Base-by-base conservation (phyloP, 2,113 vertebrate genomes). In the Solea solea region DNA sequence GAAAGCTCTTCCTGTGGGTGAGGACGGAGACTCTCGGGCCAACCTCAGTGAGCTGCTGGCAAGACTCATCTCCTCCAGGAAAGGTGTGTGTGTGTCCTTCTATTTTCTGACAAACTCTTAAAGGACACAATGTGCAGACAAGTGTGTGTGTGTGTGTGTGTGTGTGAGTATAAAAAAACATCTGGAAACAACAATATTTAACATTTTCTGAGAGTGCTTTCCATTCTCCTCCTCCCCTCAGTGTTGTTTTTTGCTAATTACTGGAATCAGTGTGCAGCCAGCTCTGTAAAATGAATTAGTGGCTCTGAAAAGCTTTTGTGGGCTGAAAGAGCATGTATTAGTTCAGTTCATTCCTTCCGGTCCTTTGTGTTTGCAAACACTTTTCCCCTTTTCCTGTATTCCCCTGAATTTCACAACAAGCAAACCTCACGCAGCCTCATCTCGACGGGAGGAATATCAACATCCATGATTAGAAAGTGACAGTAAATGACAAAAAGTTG, bases 11-110 rank as follows among this genome's bases (percentile, higher is more conserved):
- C 90, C 89, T 0, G 80, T 80, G 56, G 94, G 95, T 1, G 91
- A 89, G 0, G 88, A 88, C 49, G 41, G 10, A 0, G 95, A 96
- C 60, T 88, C 93, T 44, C 90, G 94, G 27, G 93, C 94, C 52
- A 95, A 94, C 91, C 88, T 97, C 51, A 94, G 94, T 0, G 93
- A 95, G 46, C 87, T 98, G 85, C 88, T 99, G 83, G 94, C 96
- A 68, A 95, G 93, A 85, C 96, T 97, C 44, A 94, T 98, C 66
- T 93, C 93, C 53, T 91, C 92, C 74, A 94, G 94, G 72, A 98
- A 95, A 97, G 97, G 97, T 98, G 82, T 61, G 72, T 78, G 34
- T 60, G 5, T 9, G 13, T 51, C 5, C 54, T 16, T 16, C 39
- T 39, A 11, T 58, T 2, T 13, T 15, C n/a, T 21, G 21, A 16